phyloP scores from a whole-genome alignment of 2,888 invertebrate genomes.

The Hybos culiciformis region DNA sequence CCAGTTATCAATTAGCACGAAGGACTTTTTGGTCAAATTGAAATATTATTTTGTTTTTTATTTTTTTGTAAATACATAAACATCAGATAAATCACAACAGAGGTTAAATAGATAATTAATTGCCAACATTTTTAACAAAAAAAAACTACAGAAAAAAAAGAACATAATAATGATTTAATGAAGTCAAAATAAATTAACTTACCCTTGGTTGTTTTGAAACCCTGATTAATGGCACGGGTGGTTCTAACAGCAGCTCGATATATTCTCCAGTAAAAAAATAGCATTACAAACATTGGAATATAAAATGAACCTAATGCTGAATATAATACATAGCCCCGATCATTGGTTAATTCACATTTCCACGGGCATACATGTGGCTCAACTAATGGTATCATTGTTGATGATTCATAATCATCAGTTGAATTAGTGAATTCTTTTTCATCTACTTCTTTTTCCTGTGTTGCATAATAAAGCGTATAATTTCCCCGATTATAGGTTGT shows the following conservation, averaged over 20 bases:
- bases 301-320: slow-evolving; percentile 97
- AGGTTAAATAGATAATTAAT: no score
- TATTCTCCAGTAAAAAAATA: slow-evolving; percentile 95
- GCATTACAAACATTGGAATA: slow-evolving; percentile 94
- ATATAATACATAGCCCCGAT: slow-evolving; percentile 91
- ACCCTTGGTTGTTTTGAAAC: slow-evolving; percentile 77
- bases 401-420: no score
- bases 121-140: not conserved
- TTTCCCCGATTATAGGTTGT: slow-evolving; percentile 32
- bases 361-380: slow-evolving; percentile 55
- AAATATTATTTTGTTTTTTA: no score
- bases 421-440: no score
- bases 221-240: slow-evolving; percentile 84
- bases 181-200: no score
- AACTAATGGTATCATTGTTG: slow-evolving; percentile 14
- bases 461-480: slow-evolving; percentile 34
- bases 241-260: slow-evolving; percentile 88
- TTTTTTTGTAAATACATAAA: no score
- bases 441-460: no score
- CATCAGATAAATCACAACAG: no score
- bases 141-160: not conserved
- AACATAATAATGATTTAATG: not conserved
- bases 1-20: no score
- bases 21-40: no score
- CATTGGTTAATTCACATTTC: slow-evolving; percentile 86